Evolutionary conservation across 2,888 invertebrate genomes (phyloP).

Genomic region (Melanargia galathea): DNA sequence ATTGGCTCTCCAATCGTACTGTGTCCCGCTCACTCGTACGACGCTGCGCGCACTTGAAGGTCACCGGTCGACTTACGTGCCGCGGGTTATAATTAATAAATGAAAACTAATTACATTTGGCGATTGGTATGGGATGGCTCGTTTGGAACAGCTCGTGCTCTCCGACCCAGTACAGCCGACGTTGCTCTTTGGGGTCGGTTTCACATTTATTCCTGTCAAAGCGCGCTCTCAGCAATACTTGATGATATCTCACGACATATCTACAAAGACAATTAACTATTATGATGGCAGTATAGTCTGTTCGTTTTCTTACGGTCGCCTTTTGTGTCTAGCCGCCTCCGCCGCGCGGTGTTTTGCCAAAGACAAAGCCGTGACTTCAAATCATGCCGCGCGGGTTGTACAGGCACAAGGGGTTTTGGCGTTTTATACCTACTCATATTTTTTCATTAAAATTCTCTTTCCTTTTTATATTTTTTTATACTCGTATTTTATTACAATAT

Average conservation of each 20-base stretch:
- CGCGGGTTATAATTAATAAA: neutral
- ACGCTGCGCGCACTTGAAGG: neutral
- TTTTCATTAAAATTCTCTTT: no score
- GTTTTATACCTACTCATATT: no score
- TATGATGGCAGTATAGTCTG: neutral
- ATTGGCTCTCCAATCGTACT: no score
- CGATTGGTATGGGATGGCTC: slow-evolving; percentile 85
- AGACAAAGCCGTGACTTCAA: no score
- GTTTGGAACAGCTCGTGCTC: slow-evolving; percentile 88
- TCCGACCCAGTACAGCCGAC: slow-evolving; percentile 89
- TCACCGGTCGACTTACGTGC: no score
- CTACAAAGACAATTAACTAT: neutral
- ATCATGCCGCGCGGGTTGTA: no score
- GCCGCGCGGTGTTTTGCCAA: no score
- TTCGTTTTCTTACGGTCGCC: neutral
- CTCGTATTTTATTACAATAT: no score
- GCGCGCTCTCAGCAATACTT: slow-evolving; percentile 88
- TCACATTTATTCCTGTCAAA: slow-evolving; percentile 89
- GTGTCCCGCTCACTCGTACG: neutral
- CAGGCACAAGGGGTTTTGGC: no score
- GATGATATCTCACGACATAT: slow-evolving; percentile 86
- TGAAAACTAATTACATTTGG: slow-evolving; percentile 82
- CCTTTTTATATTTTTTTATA: no score
- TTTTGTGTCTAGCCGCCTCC: neutral
- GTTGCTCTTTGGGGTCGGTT: slow-evolving; percentile 85